Evolutionary conservation across 1,140 invertebrate species (phyloP), one percentile per base, ranked within the genome.

Genomic region (Grapholita molesta): DNA sequence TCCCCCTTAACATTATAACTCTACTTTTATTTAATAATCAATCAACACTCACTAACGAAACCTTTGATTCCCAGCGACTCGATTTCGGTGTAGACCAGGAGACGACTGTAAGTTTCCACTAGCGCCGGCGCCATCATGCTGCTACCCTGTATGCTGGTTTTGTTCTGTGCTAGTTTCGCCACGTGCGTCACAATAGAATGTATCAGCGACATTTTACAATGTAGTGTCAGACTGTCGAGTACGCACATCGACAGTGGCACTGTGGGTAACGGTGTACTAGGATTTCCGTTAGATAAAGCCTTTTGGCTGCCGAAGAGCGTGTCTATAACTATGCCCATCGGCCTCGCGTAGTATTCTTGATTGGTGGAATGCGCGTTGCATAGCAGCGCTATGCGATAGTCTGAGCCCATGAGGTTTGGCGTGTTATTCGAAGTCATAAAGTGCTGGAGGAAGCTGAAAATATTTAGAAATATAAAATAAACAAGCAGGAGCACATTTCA

Each of bases 181-280:
- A 99, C 96, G 79, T 98, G 95, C 0, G 96, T 96, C 0, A 98
- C 97, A 76, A 98, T 98, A 61, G 96, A 96, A 69, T 99, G 98
- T 68, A 99, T 99, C n/a, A 99, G 90, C 72, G 97, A 98, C 98
- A 99, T 99, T 89, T 99, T 99, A 0, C 97, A 97, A 88, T 99
- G 98, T 9, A 99, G 96, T 0, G 98, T 99, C 12, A 99, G 88
- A n/a, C 98, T 98, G 85, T 99, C 98, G 2, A 99, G 88, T 18
- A 99, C 95, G 25, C 96, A 96, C 95, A 99, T 98, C 0, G 97
- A 96, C 11, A 99, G 91, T 0, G 98, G 98, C 12, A 96, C 95
- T 0, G 96, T 97, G 7, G 96, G 96, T 23, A 92, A 73, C 2
- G 86, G 88, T 11, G 92, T 88, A 3, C 90, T 69, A 8, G 89